phyloP scores from a whole-genome alignment of 2,797 vertebrate species.

The Kryptopterus vitreolus region DNA sequence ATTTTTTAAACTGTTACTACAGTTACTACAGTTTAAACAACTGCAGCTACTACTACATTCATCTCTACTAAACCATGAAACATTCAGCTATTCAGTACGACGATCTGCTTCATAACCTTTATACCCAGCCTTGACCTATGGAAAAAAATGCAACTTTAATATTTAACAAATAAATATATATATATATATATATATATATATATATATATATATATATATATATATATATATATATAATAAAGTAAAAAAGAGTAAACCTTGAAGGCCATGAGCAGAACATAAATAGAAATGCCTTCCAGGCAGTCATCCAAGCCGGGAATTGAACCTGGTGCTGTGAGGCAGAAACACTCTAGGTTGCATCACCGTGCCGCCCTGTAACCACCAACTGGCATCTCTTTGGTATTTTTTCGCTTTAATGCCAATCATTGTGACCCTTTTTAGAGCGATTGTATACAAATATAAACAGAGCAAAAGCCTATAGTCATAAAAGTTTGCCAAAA shows the following conservation, averaged over 20 bases:
- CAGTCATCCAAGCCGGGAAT: neutral
- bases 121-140: neutral
- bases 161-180: neutral
- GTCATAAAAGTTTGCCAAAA: no score
- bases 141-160: neutral
- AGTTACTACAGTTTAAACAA: no score
- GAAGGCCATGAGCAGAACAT: neutral
- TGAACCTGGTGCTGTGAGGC: neutral
- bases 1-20: neutral
- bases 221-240: no score
- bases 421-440: neutral
- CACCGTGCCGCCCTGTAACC: neutral
- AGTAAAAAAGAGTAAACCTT: neutral
- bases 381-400: neutral
- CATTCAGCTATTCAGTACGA: neutral
- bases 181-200: no score
- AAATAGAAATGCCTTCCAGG: neutral
- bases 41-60: neutral
- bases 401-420: neutral
- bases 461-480: neutral
- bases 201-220: no score
- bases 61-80: neutral
- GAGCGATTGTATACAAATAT: neutral
- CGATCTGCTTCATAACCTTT: neutral
- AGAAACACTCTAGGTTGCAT: neutral